A percentile compares a stretch with the other conserved stretches of the same genome.
phyloP scores from a whole-genome alignment of 30 jellyfish, hydroid and myxozoan species.

The Aurelia sp. region DNA sequence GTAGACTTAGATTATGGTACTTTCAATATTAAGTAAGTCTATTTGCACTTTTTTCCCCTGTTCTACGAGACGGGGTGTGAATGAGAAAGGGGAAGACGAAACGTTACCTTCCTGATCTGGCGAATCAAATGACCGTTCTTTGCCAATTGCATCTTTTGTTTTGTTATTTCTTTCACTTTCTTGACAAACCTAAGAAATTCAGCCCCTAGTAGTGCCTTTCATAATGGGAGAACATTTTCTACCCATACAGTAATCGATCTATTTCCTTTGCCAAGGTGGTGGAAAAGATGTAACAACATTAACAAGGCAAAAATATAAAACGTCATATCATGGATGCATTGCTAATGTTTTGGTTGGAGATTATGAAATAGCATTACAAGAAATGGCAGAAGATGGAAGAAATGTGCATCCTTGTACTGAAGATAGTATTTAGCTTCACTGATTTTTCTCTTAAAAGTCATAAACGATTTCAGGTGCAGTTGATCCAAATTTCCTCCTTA shows the following conservation, averaged over 20 bases:
- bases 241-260: background rate
- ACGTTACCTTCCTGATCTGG: too few relatives aligned
- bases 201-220: background rate
- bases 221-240: background rate
- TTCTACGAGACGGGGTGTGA: too few relatives aligned
- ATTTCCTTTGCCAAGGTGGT: conserved; percentile 18
- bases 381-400: conserved; percentile 67
- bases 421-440: conserved; percentile 13
- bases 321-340: conserved; percentile 55
- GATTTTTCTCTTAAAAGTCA: background rate
- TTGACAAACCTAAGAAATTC: background rate
- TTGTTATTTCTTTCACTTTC: too few relatives aligned
- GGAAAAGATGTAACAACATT: conserved; percentile 46
- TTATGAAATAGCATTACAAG: conserved; percentile 14
- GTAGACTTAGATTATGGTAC: too few relatives aligned
- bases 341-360: conserved; percentile 41
- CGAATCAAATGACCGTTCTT: too few relatives aligned
- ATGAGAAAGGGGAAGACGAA: too few relatives aligned
- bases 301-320: conserved; percentile 50
- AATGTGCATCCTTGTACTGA: conserved; percentile 56
- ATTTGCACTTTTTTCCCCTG: too few relatives aligned
- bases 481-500: too few relatives aligned
- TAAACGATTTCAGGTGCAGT: too few relatives aligned
- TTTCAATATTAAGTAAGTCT: too few relatives aligned
- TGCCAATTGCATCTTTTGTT: too few relatives aligned